Conservation (phyloP, 2,113 vertebrate species). For the Paraplagusia blochii region DNA sequence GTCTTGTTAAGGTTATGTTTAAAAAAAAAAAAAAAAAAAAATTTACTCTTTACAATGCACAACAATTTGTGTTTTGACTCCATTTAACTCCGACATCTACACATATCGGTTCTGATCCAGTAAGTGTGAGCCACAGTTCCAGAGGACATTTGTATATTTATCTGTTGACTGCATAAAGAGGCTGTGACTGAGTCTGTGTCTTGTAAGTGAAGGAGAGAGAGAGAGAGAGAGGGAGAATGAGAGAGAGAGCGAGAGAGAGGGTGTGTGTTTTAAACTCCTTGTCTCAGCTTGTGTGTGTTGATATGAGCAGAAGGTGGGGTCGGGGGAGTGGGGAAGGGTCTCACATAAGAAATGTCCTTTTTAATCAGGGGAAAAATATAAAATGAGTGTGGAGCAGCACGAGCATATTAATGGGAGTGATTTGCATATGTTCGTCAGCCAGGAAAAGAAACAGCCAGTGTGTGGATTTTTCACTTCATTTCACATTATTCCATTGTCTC, state of each 20-base stretch:
- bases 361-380: slow-evolving; percentile 79
- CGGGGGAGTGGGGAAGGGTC: slow-evolving; percentile 39
- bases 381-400: slow-evolving; percentile 80
- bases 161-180: slow-evolving; percentile 62
- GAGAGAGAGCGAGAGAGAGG: not conserved
- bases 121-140: slow-evolving; percentile 22
- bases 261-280: slow-evolving; percentile 49
- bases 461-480: slow-evolving; percentile 81
- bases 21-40: no score
- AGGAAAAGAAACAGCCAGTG: slow-evolving; percentile 59
- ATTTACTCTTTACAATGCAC: no score
- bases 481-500: slow-evolving; percentile 81
- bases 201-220: slow-evolving; percentile 35
- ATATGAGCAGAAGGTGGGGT: slow-evolving; percentile 59
- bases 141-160: slow-evolving; percentile 63
- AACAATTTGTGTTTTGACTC: no score
- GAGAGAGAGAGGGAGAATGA: not conserved
- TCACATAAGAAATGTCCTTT: slow-evolving; percentile 82
- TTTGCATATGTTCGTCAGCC: slow-evolving; percentile 81
- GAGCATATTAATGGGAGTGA: slow-evolving; percentile 80
- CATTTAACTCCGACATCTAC: no score
- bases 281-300: slow-evolving; percentile 48
- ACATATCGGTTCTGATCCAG: no score
- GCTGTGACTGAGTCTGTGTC: slow-evolving; percentile 36
- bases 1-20: no score